Evolutionary conservation across 2,797 vertebrate species (phyloP).

Genomic region (Acanthopagrus latus): DNA sequence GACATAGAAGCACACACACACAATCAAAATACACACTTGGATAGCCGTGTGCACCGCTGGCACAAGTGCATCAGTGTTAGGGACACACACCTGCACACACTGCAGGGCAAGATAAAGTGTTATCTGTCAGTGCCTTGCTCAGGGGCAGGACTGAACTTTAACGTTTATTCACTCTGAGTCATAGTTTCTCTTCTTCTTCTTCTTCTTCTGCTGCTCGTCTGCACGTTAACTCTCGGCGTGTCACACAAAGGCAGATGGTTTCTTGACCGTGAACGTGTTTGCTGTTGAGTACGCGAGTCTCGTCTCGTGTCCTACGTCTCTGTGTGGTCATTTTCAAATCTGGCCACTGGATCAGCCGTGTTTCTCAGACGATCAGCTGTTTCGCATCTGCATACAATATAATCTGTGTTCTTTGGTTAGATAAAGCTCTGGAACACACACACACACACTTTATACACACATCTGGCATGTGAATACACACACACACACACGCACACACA

Average conservation of each 20-base stretch:
- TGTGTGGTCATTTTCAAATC: too few relatives aligned
- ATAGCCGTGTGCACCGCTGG: not conserved
- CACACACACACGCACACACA: not conserved
- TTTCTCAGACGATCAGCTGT: too few relatives aligned
- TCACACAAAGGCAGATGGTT: not conserved
- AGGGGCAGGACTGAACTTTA: conserved; percentile 41
- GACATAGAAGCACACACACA: not conserved
- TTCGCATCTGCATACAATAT: not conserved
- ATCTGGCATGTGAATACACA: not conserved
- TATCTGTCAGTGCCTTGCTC: conserved; percentile 35
- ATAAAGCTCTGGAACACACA: not conserved
- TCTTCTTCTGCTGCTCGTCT: conserved; percentile 36
- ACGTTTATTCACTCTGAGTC: conserved; percentile 36
- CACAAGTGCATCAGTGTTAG: not conserved
- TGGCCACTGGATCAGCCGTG: too few relatives aligned
- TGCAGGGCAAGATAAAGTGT: conserved; percentile 31
- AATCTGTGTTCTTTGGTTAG: not conserved
- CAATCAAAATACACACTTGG: conserved; percentile 17
- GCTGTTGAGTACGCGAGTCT: not conserved
- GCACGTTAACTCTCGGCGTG: conserved; percentile 17
- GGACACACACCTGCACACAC: conserved; percentile 28
- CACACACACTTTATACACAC: not conserved
- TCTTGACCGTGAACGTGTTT: not conserved
- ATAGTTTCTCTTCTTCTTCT: conserved; percentile 32
- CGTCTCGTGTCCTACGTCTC: not conserved